phyloP scores from a whole-genome alignment of 2,888 invertebrate species.

The Resseliella maxima region DNA sequence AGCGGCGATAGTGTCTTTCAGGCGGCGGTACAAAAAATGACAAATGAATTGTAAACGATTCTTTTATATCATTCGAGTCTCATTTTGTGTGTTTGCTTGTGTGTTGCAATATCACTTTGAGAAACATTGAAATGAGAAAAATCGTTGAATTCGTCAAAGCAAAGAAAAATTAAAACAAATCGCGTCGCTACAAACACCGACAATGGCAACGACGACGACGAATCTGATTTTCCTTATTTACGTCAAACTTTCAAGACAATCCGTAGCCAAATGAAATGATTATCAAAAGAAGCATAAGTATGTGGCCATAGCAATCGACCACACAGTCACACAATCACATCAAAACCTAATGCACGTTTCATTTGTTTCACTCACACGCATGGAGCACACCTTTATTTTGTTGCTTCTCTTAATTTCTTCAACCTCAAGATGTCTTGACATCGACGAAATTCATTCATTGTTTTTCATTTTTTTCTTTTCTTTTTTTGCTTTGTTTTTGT shows the following conservation, averaged over 20 bases:
- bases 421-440: too few species aligned
- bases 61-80: neutral
- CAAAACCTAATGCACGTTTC: neutral
- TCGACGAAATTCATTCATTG: too few species aligned
- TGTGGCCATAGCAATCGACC: neutral
- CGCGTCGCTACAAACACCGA: neutral
- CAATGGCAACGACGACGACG: neutral
- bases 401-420: too few species aligned
- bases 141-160: neutral
- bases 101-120: neutral
- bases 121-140: neutral
- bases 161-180: neutral
- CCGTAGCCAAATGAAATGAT: conserved; percentile 26
- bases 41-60: neutral
- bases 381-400: too few species aligned
- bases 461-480: too few species aligned
- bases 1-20: neutral
- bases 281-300: neutral
- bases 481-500: neutral
- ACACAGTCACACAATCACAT: neutral
- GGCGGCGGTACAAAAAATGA: neutral
- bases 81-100: neutral
- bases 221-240: conserved; percentile 54
- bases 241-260: conserved; percentile 51
- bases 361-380: neutral